Percentiles rank a stretch among this genome's conserved stretches.
phyloP scores from a whole-genome alignment of 1,140 invertebrate species.

The Dendroctonus ponderosae region DNA sequence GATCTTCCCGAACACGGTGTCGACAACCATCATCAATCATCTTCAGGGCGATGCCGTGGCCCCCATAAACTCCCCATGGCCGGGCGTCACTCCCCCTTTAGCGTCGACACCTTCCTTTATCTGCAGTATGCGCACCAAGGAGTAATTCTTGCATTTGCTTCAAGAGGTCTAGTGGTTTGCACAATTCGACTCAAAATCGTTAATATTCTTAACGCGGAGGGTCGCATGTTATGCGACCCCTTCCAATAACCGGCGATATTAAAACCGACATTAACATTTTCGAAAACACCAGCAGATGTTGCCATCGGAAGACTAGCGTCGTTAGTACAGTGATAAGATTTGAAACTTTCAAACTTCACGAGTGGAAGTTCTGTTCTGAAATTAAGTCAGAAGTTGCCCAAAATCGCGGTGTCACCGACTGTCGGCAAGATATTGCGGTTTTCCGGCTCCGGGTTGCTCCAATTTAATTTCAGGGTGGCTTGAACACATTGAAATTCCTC shows the following conservation, averaged over 20 bases:
- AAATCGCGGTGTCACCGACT: background rate
- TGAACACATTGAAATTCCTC: no score
- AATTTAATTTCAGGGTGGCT: no score
- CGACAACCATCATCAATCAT: constrained; percentile 51
- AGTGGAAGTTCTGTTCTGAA: constrained; percentile 3
- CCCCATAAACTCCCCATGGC: background rate
- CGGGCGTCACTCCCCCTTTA: no score
- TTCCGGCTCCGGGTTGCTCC: no score
- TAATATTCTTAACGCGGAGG: no score
- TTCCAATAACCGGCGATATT: no score
- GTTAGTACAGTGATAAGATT: constrained; percentile 15
- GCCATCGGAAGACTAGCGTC: background rate
- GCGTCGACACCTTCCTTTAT: no score
- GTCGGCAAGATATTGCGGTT: constrained; percentile 1
- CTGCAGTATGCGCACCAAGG: no score
- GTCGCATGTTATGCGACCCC: no score
- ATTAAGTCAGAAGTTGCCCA: constrained; percentile 12
- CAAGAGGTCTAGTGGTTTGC: no score
- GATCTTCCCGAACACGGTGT: constrained; percentile 49
- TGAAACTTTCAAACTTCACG: constrained; percentile 8
- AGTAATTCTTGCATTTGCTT: no score
- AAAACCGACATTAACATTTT: constrained; percentile 6
- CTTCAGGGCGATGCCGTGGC: constrained; percentile 32
- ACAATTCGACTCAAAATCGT: no score
- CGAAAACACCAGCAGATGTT: constrained; percentile 6